phyloP scores from a whole-genome alignment of 2,888 invertebrate species.

The Empis livida region DNA sequence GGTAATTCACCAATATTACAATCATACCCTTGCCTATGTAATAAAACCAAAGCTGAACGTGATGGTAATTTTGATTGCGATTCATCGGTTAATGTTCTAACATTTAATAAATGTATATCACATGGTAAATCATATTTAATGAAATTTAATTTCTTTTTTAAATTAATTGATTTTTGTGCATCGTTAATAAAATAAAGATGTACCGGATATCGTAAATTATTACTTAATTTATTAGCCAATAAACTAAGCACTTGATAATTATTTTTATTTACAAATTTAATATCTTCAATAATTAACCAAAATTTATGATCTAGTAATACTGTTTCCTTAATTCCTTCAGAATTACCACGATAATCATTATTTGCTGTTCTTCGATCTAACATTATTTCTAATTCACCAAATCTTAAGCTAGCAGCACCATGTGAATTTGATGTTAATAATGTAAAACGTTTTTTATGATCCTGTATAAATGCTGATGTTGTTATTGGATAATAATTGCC shows the following conservation, averaged over 20 bases:
- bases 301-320: constrained; percentile 66
- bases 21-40: constrained; percentile 66
- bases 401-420: constrained; percentile 78
- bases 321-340: constrained; percentile 90
- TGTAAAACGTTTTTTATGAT: constrained; percentile 55
- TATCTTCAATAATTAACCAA: constrained; percentile 68
- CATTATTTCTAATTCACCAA: constrained; percentile 88
- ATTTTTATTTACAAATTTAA: constrained; percentile 13
- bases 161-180: constrained; percentile 39
- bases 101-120: constrained; percentile 64
- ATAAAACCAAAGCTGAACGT: constrained; percentile 56
- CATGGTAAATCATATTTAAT: constrained; percentile 51
- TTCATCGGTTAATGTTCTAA: constrained; percentile 69
- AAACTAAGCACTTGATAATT: constrained; percentile 48
- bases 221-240: constrained; percentile 59
- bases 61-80: constrained; percentile 67
- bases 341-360: constrained; percentile 92
- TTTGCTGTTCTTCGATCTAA: constrained; percentile 84
- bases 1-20: constrained; percentile 42
- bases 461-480: constrained; percentile 77
- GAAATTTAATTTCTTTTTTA: constrained; percentile 39
- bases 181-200: constrained; percentile 63
- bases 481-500: constrained; percentile 97
- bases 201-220: constrained; percentile 66
- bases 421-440: constrained; percentile 80